These are phyloP conservation scores for Platanista minor DNA, from an alignment of 2,113 vertebrate species.

Conservation along the genomic window DNA sequence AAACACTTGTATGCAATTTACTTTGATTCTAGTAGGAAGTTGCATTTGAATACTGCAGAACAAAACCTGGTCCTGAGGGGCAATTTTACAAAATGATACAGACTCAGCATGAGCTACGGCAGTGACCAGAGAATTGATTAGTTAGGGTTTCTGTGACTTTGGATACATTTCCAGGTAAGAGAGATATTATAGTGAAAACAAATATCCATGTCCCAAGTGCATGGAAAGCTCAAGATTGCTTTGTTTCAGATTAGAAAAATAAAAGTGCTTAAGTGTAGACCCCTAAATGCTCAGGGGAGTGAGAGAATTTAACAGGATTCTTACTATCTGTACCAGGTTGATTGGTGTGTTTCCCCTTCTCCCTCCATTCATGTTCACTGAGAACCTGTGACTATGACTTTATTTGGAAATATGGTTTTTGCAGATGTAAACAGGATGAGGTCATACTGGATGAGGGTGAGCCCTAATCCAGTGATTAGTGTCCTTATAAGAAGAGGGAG, in stretches of 20 bases:
- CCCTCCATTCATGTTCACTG: neutral
- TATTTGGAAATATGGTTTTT: neutral
- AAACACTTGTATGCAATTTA: conserved; percentile 31
- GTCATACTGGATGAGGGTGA: neutral
- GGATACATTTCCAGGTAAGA: conserved; percentile 37
- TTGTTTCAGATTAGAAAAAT: neutral
- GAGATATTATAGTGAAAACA: neutral
- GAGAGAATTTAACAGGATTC: neutral
- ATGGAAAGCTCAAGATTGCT: neutral
- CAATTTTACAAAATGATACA: conserved; percentile 44
- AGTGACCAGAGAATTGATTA: conserved; percentile 41
- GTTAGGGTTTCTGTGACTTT: conserved; percentile 19
- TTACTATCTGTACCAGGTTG: neutral
- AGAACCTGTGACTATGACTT: neutral
- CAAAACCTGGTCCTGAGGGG: neutral
- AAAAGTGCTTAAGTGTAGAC: neutral
- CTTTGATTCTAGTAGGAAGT: conserved; percentile 36
- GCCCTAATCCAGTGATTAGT: neutral
- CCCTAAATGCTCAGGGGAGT: neutral
- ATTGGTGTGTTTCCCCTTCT: too few species aligned
- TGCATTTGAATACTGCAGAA: conserved; percentile 21
- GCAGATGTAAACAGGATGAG: neutral
- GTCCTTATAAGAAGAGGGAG: neutral
- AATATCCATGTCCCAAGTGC: neutral
- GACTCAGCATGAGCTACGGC: neutral